Conservation (phyloP, 2,113 vertebrate species). For the Oxyura jamaicensis region DNA sequence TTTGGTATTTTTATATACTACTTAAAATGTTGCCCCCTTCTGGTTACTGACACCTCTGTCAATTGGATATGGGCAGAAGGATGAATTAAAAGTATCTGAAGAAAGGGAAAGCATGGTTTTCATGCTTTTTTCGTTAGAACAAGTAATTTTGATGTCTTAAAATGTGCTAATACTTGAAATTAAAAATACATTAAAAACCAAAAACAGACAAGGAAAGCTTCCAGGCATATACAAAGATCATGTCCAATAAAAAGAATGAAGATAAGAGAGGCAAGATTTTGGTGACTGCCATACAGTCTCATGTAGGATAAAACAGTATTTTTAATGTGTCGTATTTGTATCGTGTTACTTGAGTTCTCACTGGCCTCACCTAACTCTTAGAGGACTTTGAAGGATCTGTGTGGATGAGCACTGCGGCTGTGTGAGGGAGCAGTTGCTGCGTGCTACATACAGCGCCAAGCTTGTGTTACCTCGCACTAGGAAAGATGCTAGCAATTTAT, state of each 20-base stretch:
- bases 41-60: neutral
- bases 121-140: neutral
- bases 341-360: neutral
- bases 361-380: neutral
- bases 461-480: neutral
- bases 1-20: neutral
- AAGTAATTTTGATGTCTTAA: neutral
- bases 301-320: neutral
- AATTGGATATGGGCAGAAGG: neutral
- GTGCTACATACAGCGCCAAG: rapidly evolving
- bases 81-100: neutral
- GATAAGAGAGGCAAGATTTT: rapidly evolving
- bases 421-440: rapidly evolving
- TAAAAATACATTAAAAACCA: neutral
- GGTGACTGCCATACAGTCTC: neutral
- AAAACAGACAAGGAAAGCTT: neutral
- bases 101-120: neutral
- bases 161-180: neutral
- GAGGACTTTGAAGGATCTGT: neutral
- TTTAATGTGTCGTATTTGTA: neutral
- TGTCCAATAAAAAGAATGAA: neutral
- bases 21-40: slow-evolving; percentile 74
- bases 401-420: neutral
- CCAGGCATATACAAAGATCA: neutral
- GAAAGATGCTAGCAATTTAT: neutral